These are phyloP conservation scores for Eulemur rubriventer DNA, from an alignment of 2,797 vertebrate genomes.

Conservation along the genomic window DNA sequence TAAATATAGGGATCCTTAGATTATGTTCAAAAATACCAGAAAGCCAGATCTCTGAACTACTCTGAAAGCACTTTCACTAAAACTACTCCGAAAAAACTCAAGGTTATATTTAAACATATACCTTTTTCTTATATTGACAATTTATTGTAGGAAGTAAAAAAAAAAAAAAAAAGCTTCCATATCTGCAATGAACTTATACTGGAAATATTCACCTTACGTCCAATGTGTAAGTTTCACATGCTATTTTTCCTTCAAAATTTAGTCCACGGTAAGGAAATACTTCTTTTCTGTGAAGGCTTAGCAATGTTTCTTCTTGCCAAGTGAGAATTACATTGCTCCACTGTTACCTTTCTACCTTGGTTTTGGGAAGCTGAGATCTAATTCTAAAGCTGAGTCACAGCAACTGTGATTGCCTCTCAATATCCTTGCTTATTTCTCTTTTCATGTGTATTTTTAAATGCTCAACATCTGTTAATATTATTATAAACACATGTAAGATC, in stretches of 20 bases:
- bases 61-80: not conserved
- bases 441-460: not conserved
- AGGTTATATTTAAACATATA: not conserved
- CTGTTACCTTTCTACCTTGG: not conserved
- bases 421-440: not conserved
- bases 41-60: not conserved
- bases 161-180: constrained; percentile 19
- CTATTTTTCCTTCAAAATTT: constrained; percentile 15
- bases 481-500: not conserved
- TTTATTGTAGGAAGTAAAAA: constrained; percentile 41
- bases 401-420: not conserved
- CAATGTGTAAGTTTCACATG: not conserved
- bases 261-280: not conserved
- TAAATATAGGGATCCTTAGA: not conserved
- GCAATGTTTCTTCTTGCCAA: not conserved
- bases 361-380: not conserved
- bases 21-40: not conserved
- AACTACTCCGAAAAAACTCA: not conserved
- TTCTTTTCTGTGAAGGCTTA: not conserved
- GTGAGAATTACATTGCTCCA: not conserved
- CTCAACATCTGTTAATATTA: constrained; percentile 15
- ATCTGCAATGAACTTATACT: not conserved
- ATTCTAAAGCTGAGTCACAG: not conserved
- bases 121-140: not conserved
- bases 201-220: not conserved